Conservation (phyloP, 2,113 vertebrate genomes). For the Colistium nudipinnis region DNA sequence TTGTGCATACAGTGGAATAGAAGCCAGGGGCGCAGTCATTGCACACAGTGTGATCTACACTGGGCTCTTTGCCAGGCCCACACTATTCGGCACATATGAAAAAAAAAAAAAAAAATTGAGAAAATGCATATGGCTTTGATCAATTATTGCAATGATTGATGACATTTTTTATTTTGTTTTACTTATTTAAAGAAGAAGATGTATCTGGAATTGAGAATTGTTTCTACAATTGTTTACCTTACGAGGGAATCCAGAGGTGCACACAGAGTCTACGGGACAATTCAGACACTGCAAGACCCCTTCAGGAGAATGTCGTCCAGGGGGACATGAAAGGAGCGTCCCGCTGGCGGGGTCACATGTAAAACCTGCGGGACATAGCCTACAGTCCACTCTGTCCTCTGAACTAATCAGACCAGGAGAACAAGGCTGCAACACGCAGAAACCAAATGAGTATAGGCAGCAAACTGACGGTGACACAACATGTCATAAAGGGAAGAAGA, state of each 20-base stretch:
- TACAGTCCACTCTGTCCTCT: conserved; percentile 82
- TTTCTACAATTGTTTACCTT: conserved; percentile 69
- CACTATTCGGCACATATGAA: conserved; percentile 60
- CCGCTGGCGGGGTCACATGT: conserved; percentile 77
- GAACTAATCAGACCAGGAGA: conserved; percentile 83
- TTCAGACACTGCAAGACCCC: conserved; percentile 80
- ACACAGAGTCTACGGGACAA: conserved; percentile 82
- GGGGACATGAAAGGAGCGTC: conserved; percentile 73
- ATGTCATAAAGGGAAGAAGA: not conserved
- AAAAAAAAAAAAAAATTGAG: not conserved
- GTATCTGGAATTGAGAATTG: not conserved
- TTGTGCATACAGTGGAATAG: conserved; percentile 71
- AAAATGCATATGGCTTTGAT: not conserved
- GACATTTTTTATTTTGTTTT: not conserved
- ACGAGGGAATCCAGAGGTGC: conserved; percentile 76
- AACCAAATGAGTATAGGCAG: not conserved
- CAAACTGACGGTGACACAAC: not conserved
- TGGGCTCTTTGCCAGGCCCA: conserved; percentile 79
- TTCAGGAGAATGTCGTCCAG: conserved; percentile 83
- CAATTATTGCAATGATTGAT: not conserved
- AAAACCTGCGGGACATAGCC: conserved; percentile 84
- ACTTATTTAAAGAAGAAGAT: no score
- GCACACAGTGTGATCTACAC: conserved; percentile 66
- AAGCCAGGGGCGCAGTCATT: conserved; percentile 71
- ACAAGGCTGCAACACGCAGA: conserved; percentile 78